phyloP scores from a whole-genome alignment of 2,113 vertebrate species.

The Hemiscyllium ocellatum region DNA sequence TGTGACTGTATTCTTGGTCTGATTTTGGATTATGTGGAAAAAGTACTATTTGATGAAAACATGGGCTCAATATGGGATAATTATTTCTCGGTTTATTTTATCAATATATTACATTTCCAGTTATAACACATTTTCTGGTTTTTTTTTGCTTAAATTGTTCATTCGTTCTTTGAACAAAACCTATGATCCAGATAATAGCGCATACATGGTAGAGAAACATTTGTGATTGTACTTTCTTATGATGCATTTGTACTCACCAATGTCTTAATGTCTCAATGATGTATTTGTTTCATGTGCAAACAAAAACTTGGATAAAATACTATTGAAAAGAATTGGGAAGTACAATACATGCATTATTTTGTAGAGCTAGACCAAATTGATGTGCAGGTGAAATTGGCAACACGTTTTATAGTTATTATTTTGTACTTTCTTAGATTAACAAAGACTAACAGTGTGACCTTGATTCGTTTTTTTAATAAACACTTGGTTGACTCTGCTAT shows the following conservation, averaged over 20 bases:
- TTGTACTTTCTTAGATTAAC: not conserved
- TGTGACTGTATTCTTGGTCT: not conserved
- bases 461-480: not conserved
- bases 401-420: not conserved
- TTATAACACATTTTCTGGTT: not conserved
- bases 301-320: constrained; percentile 2
- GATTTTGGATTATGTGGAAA: not conserved
- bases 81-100: not conserved
- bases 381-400: not conserved
- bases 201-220: not conserved
- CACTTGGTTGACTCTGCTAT: not conserved
- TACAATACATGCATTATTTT: not conserved
- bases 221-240: constrained; percentile 3
- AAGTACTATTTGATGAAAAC: not conserved
- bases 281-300: constrained; percentile 1
- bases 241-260: not conserved
- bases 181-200: not conserved
- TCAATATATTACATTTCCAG: not conserved
- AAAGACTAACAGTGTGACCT: not conserved
- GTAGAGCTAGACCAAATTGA: not conserved
- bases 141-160: not conserved
- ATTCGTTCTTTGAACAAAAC: not conserved
- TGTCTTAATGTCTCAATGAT: not conserved
- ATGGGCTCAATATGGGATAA: not conserved
- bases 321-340: constrained; percentile 15